These are phyloP conservation scores for Castor canadensis DNA, from an alignment of 2,113 vertebrate species.

Conservation along the genomic window DNA sequence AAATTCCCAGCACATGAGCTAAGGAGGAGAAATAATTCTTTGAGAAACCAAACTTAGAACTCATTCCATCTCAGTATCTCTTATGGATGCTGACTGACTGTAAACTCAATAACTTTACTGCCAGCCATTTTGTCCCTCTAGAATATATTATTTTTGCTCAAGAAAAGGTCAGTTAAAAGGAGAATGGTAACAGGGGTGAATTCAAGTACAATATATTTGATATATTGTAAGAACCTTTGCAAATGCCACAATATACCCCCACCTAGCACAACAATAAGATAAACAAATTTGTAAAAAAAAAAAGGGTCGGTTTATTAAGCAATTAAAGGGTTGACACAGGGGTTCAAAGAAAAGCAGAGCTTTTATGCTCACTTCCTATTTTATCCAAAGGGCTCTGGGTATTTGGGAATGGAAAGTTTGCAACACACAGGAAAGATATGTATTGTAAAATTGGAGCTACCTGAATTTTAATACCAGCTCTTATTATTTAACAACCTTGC, in stretches of 20 bases:
- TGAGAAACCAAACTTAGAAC: not conserved
- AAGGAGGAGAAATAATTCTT: not conserved
- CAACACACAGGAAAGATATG: not conserved
- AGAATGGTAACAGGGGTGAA: too few species aligned
- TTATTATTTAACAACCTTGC: not conserved
- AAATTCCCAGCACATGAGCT: not conserved
- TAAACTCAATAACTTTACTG: not conserved
- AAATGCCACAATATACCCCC: too few species aligned
- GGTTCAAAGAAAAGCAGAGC: not conserved
- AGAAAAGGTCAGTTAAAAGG: not conserved
- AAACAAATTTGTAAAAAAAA: too few species aligned
- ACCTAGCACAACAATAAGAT: too few species aligned
- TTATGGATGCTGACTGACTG: not conserved
- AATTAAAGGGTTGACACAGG: not conserved
- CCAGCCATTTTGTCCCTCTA: not conserved
- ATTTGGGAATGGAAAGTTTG: not conserved
- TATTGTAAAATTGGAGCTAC: not conserved
- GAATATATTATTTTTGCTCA: not conserved
- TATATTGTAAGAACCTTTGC: too few species aligned
- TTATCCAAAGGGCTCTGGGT: not conserved
- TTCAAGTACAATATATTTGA: too few species aligned
- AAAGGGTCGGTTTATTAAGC: not conserved
- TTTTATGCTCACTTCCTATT: not conserved
- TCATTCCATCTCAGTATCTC: not conserved
- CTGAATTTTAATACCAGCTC: not conserved